Evolutionary conservation across 2,113 vertebrate genomes (phyloP), one percentile per base, ranked within the genome.

Genomic region (Aramus guarauna): DNA sequence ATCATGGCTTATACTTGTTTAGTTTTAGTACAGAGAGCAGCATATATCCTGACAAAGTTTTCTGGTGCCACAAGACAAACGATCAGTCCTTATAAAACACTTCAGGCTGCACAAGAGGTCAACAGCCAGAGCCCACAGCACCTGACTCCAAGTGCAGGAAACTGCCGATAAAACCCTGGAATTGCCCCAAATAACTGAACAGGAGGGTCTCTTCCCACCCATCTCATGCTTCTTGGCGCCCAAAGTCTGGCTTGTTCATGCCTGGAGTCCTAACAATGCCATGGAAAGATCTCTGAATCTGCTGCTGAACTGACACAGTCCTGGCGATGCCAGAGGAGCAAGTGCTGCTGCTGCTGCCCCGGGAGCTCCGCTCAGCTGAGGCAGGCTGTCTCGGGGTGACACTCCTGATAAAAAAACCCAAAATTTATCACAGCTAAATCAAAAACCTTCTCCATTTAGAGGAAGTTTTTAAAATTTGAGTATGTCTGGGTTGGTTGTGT

Each of bases 71-170:
- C 36, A n/a, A 72, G 1, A 67, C 32, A 48, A 58, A 18, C 0
- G 2, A 22, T 29, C 22, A 10, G 27, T 81, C 52, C 52, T 36
- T 41, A 43, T 6, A 24, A 41, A 55, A 72, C 36, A 16, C 30
- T 53, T 41, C 16, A 13, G 39, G 27, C 22, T 29, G 68, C 56
- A 7, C 21, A 59, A 34, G 9, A 24, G 12, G 8, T 27, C 26
- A 2, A 1, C 37, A 81, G 41, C 17, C 48, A 37, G 55, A 55
- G 69, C 16, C 2, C 3, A 39, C 7, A 34, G 21, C 2, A 18
- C 36, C 26, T 5, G 22, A 30, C 58, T 30, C 13, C 2, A 4
- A 43, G 52, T 0, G 0, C 59, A 60, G 24, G 34, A 36, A 64
- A 71, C 26, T 20, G 9, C 37, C 68, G 26, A 19, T 3, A 36